Base-by-base conservation (phyloP, 2,797 vertebrate genomes). In the Pantherophis vulpinus region DNA sequence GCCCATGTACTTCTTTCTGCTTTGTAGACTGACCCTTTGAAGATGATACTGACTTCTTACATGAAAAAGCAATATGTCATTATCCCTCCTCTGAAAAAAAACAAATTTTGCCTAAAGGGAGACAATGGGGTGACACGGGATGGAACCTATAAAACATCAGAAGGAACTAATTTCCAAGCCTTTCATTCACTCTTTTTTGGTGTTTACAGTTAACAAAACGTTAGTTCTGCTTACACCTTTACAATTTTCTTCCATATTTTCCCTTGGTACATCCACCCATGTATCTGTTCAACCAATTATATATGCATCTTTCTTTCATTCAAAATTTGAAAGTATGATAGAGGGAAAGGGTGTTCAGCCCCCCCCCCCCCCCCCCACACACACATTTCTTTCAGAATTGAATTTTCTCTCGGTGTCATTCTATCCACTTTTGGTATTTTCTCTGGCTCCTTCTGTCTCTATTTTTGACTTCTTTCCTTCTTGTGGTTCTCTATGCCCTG, bases 71-170 rank as follows among this genome's bases (percentile, higher is more conserved):
- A 91, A 95, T 94, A 54, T 0, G 42, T 88, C 94, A 97, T 96
- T 96, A 96, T 95, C 95, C 90, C 93, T 91, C 55, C 94, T 94
- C 95, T 95, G 94, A 94, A 97, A 95, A 97, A 94, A 96, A 37
- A 55, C 63, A 90, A 95, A 93, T 93, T 96, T 91, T 95, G 47
- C 94, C 91, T 63, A 92, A 79, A 37, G 66, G 14, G 60, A 60
- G 86, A 91, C 42, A 51, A 61, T 88, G 91, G 55, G 89, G 95
- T 92, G 87, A 92, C 94, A 94, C 95, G 54, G 54, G 92, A 94
- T 94, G 90, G 87, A 92, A 93, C 37, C 92, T 4, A 3, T 86
- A 86, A 70, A 56, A 56, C 0, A 14, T 79, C 90, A 91, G 90
- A 47, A 90, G 94, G 92, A 94, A 6, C 90, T 86, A 93, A 96